phyloP scores from a whole-genome alignment of 2,888 invertebrate species.

The Lasioglossum oenotherae region DNA sequence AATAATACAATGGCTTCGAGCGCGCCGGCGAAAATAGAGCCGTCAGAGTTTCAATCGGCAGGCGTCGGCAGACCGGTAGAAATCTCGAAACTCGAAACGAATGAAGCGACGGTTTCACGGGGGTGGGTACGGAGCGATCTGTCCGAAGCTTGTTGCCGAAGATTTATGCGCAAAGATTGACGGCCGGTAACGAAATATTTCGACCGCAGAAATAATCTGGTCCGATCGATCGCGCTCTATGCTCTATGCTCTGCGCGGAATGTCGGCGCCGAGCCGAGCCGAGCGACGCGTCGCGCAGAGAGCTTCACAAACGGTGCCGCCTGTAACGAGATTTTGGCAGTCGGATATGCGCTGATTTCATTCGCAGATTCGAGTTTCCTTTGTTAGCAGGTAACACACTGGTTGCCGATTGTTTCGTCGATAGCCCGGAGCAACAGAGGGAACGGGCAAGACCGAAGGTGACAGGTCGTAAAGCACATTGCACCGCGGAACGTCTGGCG shows the following conservation, averaged over 20 bases:
- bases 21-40: neutral
- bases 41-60: neutral
- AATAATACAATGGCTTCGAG: neutral
- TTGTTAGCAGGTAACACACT: constrained; percentile 30
- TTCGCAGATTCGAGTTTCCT: constrained; percentile 41
- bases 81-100: neutral
- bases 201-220: neutral
- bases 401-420: constrained; percentile 21
- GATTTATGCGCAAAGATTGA: neutral
- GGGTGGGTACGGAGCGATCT: neutral
- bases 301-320: constrained; percentile 9
- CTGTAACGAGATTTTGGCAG: constrained; percentile 40
- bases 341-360: constrained; percentile 45
- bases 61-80: neutral
- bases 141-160: neutral
- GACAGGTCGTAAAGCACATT: constrained; percentile 49
- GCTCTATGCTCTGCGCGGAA: neutral
- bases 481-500: constrained; percentile 10
- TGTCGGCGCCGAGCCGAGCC: neutral
- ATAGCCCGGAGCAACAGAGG: constrained; percentile 10
- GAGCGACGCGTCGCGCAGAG: neutral
- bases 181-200: neutral
- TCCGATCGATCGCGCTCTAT: constrained; percentile 2
- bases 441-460: constrained; percentile 47
- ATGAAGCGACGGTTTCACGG: neutral